These are phyloP conservation scores for Panurus biarmicus DNA, from an alignment of 2,113 vertebrate genomes.

Conservation along the genomic window DNA sequence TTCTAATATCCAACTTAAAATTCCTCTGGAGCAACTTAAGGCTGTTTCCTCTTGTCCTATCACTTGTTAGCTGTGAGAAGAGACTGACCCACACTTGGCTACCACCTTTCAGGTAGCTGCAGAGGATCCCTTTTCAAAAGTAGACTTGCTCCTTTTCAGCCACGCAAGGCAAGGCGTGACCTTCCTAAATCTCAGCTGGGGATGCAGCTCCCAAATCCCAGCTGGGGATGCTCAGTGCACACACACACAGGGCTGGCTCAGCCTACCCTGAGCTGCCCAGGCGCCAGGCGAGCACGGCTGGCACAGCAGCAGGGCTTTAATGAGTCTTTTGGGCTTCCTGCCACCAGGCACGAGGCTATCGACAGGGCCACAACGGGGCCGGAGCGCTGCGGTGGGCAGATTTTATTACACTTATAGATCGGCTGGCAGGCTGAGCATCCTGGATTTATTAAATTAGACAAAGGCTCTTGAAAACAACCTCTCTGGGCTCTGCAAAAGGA, in stretches of 20 bases:
- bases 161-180: fast-evolving
- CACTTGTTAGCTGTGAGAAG: background rate
- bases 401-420: constrained; percentile 44
- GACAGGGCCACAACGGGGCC: background rate
- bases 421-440: constrained; percentile 2
- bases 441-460: constrained; percentile 47
- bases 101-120: background rate
- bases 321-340: constrained; percentile 6
- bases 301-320: background rate
- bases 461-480: constrained; percentile 3
- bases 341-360: background rate
- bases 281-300: fast-evolving
- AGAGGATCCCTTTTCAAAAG: background rate
- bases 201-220: background rate
- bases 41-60: background rate
- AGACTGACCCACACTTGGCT: background rate
- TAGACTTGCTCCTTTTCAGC: background rate
- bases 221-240: fast-evolving
- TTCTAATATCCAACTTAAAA: background rate
- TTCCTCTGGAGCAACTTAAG: background rate
- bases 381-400: background rate
- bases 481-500: background rate
- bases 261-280: background rate
- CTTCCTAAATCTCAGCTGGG: background rate
- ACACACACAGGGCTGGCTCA: background rate